Evolutionary conservation across 2,797 vertebrate genomes (phyloP).

Genomic region (Pseudopleuronectes americanus): DNA sequence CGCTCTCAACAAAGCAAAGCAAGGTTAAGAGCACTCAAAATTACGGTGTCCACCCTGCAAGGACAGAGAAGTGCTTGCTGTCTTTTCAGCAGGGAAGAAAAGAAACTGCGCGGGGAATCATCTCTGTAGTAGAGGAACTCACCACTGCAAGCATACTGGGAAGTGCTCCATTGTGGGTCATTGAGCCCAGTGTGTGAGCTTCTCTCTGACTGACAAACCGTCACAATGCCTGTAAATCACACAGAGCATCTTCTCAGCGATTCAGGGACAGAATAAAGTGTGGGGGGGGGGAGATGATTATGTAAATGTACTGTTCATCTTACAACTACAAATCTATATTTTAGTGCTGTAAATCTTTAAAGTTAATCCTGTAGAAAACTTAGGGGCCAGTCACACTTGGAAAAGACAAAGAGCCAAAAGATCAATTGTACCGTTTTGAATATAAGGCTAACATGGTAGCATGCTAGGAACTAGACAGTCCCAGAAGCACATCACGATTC

Average conservation of each 20-base stretch:
- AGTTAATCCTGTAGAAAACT: too few species aligned
- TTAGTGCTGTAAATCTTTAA: not conserved
- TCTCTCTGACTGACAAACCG: slow-evolving; percentile 44
- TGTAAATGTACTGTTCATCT: too few species aligned
- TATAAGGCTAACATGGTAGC: too few species aligned
- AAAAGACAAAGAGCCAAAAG: too few species aligned
- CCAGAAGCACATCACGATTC: not conserved
- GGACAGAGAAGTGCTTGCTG: slow-evolving; percentile 61
- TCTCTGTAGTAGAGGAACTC: slow-evolving; percentile 64
- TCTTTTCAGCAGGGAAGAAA: slow-evolving; percentile 61
- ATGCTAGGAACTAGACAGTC: too few species aligned
- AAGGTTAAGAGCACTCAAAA: slow-evolving; percentile 76
- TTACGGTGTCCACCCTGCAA: slow-evolving; percentile 65
- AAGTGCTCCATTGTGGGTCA: slow-evolving; percentile 66
- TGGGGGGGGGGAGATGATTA: too few species aligned
- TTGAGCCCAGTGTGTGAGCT: slow-evolving; percentile 55
- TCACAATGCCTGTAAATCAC: slow-evolving; percentile 46
- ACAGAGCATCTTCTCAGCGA: not conserved
- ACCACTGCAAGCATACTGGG: slow-evolving; percentile 53
- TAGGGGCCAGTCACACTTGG: too few species aligned
- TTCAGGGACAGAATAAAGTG: too few species aligned
- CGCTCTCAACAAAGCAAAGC: slow-evolving; percentile 63
- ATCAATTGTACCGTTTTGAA: too few species aligned
- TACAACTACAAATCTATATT: not conserved
- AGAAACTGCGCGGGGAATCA: slow-evolving; percentile 56